Evolutionary conservation across 1,140 invertebrate genomes (phyloP).

Genomic region (Pinna nobilis): DNA sequence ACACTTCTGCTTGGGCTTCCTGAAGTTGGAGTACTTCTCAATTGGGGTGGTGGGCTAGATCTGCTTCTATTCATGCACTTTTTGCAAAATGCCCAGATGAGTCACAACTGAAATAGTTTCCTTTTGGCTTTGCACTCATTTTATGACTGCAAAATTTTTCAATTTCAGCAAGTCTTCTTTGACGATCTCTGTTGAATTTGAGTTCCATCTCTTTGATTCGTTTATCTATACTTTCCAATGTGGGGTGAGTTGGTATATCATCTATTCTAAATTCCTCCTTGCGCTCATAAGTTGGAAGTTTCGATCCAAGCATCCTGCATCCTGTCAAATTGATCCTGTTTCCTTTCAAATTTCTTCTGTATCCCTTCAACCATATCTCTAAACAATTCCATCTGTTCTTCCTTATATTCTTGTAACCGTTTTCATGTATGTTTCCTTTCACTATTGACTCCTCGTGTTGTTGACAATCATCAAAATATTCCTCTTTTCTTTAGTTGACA

Average conservation of each 20-base stretch:
- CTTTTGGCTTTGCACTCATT: background rate
- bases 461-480: background rate
- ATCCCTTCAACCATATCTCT: background rate
- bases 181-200: background rate
- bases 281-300: background rate
- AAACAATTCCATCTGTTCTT: background rate
- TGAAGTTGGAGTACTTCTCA: too few species aligned
- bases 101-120: slow-evolving; percentile 1
- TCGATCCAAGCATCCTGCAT: background rate
- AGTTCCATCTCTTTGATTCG: background rate
- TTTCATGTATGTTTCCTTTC: background rate
- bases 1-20: too few species aligned
- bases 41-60: too few species aligned
- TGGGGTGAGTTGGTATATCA: background rate
- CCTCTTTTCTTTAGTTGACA: background rate
- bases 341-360: background rate
- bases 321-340: background rate
- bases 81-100: background rate
- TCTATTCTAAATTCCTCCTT: background rate
- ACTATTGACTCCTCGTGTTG: background rate
- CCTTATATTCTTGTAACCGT: background rate
- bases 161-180: background rate
- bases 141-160: background rate
- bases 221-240: background rate
- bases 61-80: background rate